Evolutionary conservation across 2,797 vertebrate genomes (phyloP).

Genomic region (Lithobates pipiens): DNA sequence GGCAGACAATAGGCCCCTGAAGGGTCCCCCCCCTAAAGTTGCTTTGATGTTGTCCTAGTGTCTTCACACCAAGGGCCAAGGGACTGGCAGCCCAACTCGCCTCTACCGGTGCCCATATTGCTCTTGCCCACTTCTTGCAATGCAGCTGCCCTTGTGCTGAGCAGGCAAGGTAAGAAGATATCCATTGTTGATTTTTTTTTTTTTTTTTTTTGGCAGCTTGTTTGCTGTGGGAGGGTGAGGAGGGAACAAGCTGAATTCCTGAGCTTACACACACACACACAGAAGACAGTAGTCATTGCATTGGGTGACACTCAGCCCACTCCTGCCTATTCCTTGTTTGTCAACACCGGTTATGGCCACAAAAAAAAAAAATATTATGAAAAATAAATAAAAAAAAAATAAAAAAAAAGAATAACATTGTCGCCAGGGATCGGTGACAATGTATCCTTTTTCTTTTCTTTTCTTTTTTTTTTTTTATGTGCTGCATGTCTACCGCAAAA

Average conservation of each 20-base stretch:
- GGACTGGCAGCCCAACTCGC: slow-evolving; percentile 71
- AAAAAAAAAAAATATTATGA: too few species aligned
- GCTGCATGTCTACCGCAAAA: too few species aligned
- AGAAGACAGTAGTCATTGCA: background rate
- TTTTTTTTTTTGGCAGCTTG: slow-evolving; percentile 49
- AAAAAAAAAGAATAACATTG: too few species aligned
- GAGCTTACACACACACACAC: slow-evolving; percentile 58
- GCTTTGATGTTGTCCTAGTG: slow-evolving; percentile 84
- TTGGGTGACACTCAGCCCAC: slow-evolving; percentile 4
- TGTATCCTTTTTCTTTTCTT: too few species aligned
- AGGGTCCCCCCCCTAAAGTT: slow-evolving; percentile 84
- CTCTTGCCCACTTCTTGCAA: slow-evolving; percentile 58
- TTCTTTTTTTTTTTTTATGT: too few species aligned
- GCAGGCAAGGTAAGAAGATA: slow-evolving; percentile 42
- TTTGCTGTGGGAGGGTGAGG: slow-evolving; percentile 39
- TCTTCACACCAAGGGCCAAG: slow-evolving; percentile 80
- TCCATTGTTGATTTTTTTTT: slow-evolving; percentile 38
- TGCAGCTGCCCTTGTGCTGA: slow-evolving; percentile 48
- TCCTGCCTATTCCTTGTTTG: background rate
- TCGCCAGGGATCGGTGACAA: too few species aligned
- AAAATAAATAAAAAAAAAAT: too few species aligned
- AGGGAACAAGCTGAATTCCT: slow-evolving; percentile 56
- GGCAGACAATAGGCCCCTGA: slow-evolving; percentile 86
- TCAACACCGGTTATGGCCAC: too few species aligned
- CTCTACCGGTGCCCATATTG: slow-evolving; percentile 76